These are phyloP conservation scores for Neotragus pygmaeus DNA, from an alignment of 2,113 vertebrate species.

Conservation along the genomic window DNA sequence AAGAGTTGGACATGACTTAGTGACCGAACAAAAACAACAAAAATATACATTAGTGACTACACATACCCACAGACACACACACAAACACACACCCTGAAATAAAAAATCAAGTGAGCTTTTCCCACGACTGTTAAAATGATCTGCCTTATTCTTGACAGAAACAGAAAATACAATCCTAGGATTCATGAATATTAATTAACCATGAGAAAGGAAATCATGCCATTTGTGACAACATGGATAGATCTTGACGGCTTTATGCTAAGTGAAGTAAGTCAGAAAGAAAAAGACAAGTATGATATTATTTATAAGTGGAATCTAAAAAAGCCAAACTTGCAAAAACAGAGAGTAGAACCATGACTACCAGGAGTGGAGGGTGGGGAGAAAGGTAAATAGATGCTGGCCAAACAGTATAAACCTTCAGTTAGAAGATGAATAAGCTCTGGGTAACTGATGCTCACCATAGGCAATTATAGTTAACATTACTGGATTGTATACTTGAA, in stretches of 20 bases:
- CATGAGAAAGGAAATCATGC: not conserved
- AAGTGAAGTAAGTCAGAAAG: not conserved
- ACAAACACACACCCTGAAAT: not conserved
- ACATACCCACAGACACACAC: not conserved
- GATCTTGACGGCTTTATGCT: not conserved
- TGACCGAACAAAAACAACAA: not conserved
- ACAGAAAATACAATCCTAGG: not conserved
- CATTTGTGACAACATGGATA: not conserved
- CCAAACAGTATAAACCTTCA: not conserved
- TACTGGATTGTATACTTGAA: not conserved
- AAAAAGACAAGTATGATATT: not conserved
- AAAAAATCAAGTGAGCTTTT: not conserved
- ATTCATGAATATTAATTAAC: not conserved
- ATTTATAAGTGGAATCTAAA: not conserved
- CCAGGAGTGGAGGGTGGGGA: not conserved
- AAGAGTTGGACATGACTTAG: not conserved
- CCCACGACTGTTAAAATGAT: not conserved
- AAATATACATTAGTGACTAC: not conserved
- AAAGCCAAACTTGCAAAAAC: not conserved
- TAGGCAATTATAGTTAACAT: not conserved
- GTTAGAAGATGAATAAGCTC: not conserved
- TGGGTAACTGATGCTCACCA: not conserved
- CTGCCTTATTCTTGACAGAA: not conserved
- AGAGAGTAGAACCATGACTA: not conserved
- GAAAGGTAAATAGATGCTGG: not conserved